A percentile compares a stretch with the other conserved stretches of the same genome.
Conservation (phyloP, 1,140 invertebrate species). For the Venturia canescens region DNA sequence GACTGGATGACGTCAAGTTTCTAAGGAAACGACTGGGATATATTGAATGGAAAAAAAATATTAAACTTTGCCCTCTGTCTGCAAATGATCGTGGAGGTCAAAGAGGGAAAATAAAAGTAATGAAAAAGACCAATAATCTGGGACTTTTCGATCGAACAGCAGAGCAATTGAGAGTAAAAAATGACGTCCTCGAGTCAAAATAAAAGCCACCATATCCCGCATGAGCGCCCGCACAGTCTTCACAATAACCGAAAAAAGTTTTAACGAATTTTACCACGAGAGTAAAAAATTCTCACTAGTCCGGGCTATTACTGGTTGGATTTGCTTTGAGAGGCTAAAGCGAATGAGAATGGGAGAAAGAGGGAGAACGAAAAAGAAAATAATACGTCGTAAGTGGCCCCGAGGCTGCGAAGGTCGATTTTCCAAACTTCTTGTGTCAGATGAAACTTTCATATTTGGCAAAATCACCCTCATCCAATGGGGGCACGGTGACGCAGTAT, state of each 20-base stretch:
- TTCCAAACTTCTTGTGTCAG: slow-evolving; percentile 34
- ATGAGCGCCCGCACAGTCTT: background rate
- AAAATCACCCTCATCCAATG: slow-evolving; percentile 17
- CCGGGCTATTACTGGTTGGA: slow-evolving; percentile 25
- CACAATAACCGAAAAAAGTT: slow-evolving; percentile 18
- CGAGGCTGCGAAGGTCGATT: slow-evolving; percentile 13
- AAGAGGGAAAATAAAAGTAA: background rate
- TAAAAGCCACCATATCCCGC: background rate
- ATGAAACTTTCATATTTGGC: slow-evolving; percentile 45
- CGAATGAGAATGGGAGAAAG: background rate
- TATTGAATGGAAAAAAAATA: too few species aligned
- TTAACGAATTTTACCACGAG: slow-evolving; percentile 29
- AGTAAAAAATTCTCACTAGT: slow-evolving; percentile 35
- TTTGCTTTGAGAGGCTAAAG: slow-evolving; percentile 20
- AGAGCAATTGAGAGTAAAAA: background rate
- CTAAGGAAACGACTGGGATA: too few species aligned
- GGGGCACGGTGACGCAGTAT: slow-evolving; percentile 14
- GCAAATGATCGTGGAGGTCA: background rate
- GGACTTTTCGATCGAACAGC: background rate
- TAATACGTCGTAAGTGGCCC: slow-evolving; percentile 34
- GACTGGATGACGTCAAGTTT: too few species aligned
- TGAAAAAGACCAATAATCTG: background rate
- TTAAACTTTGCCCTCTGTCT: background rate
- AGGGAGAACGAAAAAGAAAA: too few species aligned
- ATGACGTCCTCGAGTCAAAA: background rate